Conservation (phyloP, 2,113 vertebrate genomes). For the Ceyx cyanopectus region DNA sequence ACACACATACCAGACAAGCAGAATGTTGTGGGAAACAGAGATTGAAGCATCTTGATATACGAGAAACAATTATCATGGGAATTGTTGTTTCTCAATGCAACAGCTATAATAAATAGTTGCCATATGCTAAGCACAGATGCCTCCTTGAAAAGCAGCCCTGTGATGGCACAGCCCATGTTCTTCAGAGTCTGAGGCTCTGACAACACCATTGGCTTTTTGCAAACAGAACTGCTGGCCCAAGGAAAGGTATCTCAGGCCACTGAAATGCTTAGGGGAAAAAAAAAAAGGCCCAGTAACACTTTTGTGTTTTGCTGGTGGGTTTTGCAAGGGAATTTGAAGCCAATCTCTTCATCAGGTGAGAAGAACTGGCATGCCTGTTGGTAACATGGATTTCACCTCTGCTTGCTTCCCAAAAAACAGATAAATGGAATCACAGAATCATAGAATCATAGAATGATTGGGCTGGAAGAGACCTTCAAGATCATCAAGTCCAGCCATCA, state of each 20-base stretch:
- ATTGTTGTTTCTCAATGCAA: conserved; percentile 80
- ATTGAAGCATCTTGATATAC: conserved; percentile 77
- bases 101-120: conserved; percentile 82
- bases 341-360: neutral
- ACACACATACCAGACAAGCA: conserved; percentile 75
- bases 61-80: conserved; percentile 81
- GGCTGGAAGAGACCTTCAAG: too few relatives aligned
- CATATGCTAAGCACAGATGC: conserved; percentile 84
- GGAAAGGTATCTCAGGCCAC: conserved; percentile 32
- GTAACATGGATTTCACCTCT: neutral
- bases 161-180: conserved; percentile 70
- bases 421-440: neutral
- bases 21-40: conserved; percentile 79
- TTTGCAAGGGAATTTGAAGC: conserved; percentile 16
- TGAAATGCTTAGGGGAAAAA: neutral
- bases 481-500: too few relatives aligned
- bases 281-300: neutral
- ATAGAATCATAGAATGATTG: too few relatives aligned
- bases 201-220: conserved; percentile 42
- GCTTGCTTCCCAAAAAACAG: neutral
- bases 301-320: neutral
- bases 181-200: conserved; percentile 65
- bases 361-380: neutral
- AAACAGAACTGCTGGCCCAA: conserved; percentile 50
- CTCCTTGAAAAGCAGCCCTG: conserved; percentile 76